Base-by-base conservation (phyloP, 2,888 invertebrate species). In the Lasioglossum vierecki region DNA sequence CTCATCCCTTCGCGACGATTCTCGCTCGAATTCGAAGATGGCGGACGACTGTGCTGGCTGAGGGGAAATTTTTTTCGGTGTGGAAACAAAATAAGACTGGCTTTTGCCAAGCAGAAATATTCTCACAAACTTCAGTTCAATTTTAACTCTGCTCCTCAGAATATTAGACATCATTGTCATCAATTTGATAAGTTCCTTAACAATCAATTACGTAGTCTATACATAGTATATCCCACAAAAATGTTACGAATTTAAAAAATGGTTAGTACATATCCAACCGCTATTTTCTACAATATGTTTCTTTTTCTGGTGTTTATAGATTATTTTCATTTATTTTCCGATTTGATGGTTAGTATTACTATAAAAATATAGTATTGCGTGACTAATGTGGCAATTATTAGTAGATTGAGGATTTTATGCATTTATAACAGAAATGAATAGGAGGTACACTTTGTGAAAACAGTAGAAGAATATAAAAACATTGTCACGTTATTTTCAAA, bases 11-110 rank as follows among this genome's bases (percentile, higher is more conserved):
- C 82, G 74, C 76, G 60, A 80, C 83, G 46, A 79, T 80, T 68
- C 81, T 72, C 76, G 68, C n/a, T 84, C 80, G 78, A 76, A 81
- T 79, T 53, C 82, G 88, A 87, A 88, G 83, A 89, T 90, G 88
- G 86, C 82, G 84, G 80, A 83, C 85, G 84, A 70, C 77, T 77
- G 78, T 80, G 75, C 75, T 77, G 60, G 68, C 46, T 74, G 49
- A 30, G 30, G 26, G 26, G 18, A 53, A 35, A 6, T 35, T 35
- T 57, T 60, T 79, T 35, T 57, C 30, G 26, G 53, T 35, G 39
- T 72, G 13, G 57, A 57, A 63, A 70, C 44, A 30, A 84, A 57
- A 46, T 13, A 66, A 60, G 39, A 4, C 2, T 13, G 53, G n/a
- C 22, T 39, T 4, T 9, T 22, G 39, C 39, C 4, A 39, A n/a